Evolutionary conservation across 2,113 vertebrate genomes (phyloP), one percentile per base, ranked within the genome.

Genomic region (Embiotoca jacksoni): DNA sequence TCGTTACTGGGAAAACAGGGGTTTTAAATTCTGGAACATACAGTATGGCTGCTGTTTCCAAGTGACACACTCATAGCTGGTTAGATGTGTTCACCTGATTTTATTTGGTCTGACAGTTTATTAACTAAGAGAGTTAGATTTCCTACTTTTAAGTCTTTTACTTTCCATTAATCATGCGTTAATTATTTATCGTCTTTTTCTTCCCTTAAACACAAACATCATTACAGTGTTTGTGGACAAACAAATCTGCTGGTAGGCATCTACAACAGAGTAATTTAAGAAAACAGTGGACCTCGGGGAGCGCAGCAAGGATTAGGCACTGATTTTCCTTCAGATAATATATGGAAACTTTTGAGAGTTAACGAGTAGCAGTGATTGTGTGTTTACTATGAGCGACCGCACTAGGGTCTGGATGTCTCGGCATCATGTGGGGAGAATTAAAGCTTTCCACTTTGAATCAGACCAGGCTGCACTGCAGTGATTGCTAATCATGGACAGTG

Each of bases 281-380:
- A 46, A 75, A 52, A 15, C 32, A 5, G 41, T 2, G n/a, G 49
- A 62, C 73, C 75, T 75, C 65, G 71, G 87, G 74, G 68, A 74
- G 60, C 41, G 9, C 11, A 50, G 57, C 2, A 0, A 35, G 71
- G 70, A 82, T 85, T 81, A 56, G 66, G 47, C 39, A 1, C 35
- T 30, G 63, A 58, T 79, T 90, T 72, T 65, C 60, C 56, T 72
- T 47, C n/a, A 59, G 56, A 76, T 78, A 73, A 70, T 57, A 66
- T 47, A 78, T 57, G 81, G 83, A 92, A 91, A 91, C 65, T 81
- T 86, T 84, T 84, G 74, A 65, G 80, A 78, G 65, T 80, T 89
- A 89, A 90, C 44, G 14, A 90, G 79, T 69, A 80, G 52, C 80
- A 68, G 81, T 68, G 73, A 86, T 89, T 70, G 59, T 72, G 57